These are phyloP conservation scores for Trissolcus brochymenae DNA, from an alignment of 2,888 invertebrate genomes.

Conservation along the genomic window DNA sequence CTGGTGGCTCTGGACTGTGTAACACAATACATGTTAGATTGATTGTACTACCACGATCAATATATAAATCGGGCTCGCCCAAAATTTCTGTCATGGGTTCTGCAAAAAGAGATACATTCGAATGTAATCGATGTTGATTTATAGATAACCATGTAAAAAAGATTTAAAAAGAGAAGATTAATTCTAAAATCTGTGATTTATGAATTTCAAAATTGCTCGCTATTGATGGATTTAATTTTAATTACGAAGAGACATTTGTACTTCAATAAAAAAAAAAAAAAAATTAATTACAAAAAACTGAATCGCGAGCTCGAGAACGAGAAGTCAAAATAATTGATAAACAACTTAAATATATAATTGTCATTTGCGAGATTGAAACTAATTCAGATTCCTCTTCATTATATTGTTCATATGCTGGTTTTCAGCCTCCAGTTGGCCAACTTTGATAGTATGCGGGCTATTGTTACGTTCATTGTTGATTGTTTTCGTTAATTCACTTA, in stretches of 20 bases:
- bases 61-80: constrained; percentile 93
- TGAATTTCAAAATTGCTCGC: background rate
- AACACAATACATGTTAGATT: constrained; percentile 94
- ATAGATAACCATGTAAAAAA: background rate
- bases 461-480: background rate
- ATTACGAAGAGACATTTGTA: no score
- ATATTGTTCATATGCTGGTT: background rate
- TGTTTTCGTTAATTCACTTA: background rate
- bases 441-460: background rate
- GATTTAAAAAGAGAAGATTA: background rate
- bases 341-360: no score
- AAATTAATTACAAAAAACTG: no score
- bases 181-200: background rate
- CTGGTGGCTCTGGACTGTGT: constrained; percentile 94
- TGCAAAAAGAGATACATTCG: constrained; percentile 77
- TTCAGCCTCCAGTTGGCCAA: background rate
- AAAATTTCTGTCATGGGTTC: constrained; percentile 95
- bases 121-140: background rate
- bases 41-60: constrained; percentile 94
- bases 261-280: no score
- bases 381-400: background rate
- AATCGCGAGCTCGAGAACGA: no score
- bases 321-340: no score
- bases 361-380: background rate
- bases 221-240: no score